A percentile compares a stretch with the other conserved stretches of the same genome.
phyloP scores from a whole-genome alignment of 2,797 vertebrate species.

The Eulemur albifrons region DNA sequence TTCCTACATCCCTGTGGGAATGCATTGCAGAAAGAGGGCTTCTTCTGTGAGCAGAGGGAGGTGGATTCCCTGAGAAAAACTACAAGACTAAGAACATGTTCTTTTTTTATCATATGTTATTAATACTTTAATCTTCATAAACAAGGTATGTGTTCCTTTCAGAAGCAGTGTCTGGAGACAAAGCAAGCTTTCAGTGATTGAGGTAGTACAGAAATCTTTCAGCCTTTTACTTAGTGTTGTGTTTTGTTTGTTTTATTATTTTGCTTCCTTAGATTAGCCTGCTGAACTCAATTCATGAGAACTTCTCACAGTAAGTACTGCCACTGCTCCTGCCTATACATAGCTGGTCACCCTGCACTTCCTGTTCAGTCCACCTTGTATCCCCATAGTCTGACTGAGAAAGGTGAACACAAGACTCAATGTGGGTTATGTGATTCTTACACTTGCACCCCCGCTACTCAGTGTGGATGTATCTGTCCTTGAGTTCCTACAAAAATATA shows the following conservation, averaged over 20 bases:
- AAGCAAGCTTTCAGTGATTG: not conserved
- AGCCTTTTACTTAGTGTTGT: not conserved
- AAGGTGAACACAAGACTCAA: not conserved
- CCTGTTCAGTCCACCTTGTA: fast-evolving
- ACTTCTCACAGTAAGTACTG: slow-evolving; percentile 97
- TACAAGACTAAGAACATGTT: not conserved
- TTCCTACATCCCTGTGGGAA: not conserved
- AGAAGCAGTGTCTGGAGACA: not conserved
- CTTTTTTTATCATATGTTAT: not conserved
- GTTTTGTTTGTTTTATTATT: not conserved
- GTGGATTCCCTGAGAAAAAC: not conserved
- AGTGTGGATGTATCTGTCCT: not conserved
- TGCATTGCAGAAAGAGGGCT: not conserved
- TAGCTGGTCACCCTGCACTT: fast-evolving
- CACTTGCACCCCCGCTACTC: not conserved
- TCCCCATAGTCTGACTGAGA: not conserved
- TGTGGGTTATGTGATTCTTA: not conserved
- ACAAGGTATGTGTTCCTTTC: not conserved
- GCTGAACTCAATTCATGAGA: slow-evolving; percentile 97
- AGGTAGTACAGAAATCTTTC: not conserved
- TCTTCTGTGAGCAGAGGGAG: not conserved
- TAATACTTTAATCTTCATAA: not conserved
- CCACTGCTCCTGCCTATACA: not conserved
- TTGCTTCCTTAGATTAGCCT: slow-evolving; percentile 90
- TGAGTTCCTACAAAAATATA: not conserved